A percentile compares a stretch with the other conserved stretches of the same genome.
Evolutionary conservation across 2,888 invertebrate species (phyloP).

Genomic region (Notodonta ziczac): DNA sequence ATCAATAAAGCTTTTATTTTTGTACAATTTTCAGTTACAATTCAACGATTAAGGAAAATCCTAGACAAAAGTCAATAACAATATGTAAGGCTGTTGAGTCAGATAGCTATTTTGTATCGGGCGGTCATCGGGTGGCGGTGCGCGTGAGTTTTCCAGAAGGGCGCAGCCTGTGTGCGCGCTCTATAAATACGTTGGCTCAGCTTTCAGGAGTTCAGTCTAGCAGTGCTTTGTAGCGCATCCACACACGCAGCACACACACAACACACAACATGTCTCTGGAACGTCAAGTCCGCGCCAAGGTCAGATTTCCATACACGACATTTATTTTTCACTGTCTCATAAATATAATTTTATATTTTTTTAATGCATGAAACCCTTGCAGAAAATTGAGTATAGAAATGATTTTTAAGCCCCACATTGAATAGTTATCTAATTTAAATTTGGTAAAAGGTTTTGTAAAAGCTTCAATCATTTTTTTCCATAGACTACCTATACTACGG

Average conservation of each 20-base stretch:
- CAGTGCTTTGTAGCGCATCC: constrained; percentile 65
- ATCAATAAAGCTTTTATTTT: too few species aligned
- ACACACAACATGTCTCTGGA: constrained; percentile 92
- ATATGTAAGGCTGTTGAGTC: constrained; percentile 67
- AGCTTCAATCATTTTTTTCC: too few species aligned
- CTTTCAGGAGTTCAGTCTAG: constrained; percentile 81
- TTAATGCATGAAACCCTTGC: too few species aligned
- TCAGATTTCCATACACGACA: constrained; percentile 67
- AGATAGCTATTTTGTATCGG: constrained; percentile 67
- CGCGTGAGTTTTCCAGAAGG: constrained; percentile 79
- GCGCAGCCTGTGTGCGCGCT: constrained; percentile 64
- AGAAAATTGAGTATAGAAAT: too few species aligned
- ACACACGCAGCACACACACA: constrained; percentile 52
- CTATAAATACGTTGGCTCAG: constrained; percentile 78
- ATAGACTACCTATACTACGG: too few species aligned
- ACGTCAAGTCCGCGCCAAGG: constrained; percentile 96
- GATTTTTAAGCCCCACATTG: too few species aligned
- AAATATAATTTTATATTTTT: too few species aligned
- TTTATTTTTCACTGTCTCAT: background rate
- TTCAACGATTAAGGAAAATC: background rate
- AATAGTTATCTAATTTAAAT: background rate
- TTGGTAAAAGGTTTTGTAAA: too few species aligned
- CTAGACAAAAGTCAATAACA: constrained; percentile 11
- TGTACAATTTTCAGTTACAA: background rate
- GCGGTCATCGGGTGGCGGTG: constrained; percentile 56